A percentile compares a stretch with the other conserved stretches of the same genome.
Evolutionary conservation across 2,113 vertebrate species (phyloP).

Genomic region (Chiloscyllium plagiosum): DNA sequence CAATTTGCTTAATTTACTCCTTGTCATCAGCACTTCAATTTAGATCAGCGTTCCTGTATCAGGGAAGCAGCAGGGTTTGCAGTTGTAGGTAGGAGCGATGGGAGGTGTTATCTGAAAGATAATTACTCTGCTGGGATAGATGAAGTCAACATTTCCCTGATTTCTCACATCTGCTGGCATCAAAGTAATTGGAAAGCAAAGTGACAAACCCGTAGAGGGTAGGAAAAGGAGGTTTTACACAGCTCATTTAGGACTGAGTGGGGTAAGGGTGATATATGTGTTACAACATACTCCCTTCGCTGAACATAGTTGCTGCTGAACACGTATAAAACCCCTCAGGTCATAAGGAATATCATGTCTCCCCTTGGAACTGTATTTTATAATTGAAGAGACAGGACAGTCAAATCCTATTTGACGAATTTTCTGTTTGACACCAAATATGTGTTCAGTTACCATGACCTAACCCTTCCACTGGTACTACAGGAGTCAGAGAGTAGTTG

Average conservation of each 20-base stretch:
- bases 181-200: conserved; percentile 23
- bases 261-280: background rate
- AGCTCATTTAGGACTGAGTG: background rate
- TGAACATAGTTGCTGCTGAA: background rate
- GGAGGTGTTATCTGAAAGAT: conserved; percentile 28
- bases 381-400: conserved; percentile 31
- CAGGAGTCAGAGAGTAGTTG: background rate
- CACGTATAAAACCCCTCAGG: background rate
- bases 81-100: background rate
- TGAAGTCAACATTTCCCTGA: conserved; percentile 27
- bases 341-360: conserved; percentile 23
- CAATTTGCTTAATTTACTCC: conserved; percentile 25
- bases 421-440: conserved; percentile 28
- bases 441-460: conserved; percentile 13
- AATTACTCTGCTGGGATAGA: conserved; percentile 1
- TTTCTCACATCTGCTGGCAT: conserved; percentile 23
- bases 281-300: background rate
- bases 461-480: background rate
- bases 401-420: conserved; percentile 15
- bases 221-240: background rate
- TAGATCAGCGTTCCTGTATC: background rate
- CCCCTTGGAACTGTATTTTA: background rate
- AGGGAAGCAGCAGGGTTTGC: background rate
- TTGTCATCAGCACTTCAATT: background rate
- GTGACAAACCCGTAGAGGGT: conserved; percentile 6